phyloP scores from a whole-genome alignment of 2,113 vertebrate species.

The Pluvianellus socialis region DNA sequence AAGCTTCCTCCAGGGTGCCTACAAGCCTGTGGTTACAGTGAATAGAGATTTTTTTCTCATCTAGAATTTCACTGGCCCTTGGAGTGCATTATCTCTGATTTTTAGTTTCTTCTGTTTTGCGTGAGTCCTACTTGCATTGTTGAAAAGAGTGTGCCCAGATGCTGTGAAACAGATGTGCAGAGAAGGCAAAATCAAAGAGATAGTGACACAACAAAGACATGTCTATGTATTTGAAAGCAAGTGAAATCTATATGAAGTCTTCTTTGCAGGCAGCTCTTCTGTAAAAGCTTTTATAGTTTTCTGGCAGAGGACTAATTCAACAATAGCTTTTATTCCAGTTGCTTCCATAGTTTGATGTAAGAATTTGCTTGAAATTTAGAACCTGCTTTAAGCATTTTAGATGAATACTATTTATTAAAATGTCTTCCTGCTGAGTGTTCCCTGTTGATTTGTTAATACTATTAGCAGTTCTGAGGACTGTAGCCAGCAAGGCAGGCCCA shows the following conservation, averaged over 20 bases:
- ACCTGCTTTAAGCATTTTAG: background rate
- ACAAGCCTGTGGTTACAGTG: background rate
- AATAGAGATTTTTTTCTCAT: background rate
- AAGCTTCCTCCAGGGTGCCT: background rate
- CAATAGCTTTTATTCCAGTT: background rate
- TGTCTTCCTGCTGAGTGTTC: background rate
- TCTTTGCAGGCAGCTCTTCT: background rate
- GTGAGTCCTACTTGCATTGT: background rate
- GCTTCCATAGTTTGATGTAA: background rate
- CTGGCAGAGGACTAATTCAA: background rate
- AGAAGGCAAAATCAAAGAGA: background rate
- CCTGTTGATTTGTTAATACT: background rate
- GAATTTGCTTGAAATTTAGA: background rate
- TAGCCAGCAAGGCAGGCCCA: background rate
- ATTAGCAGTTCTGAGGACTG: background rate
- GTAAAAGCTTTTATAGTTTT: background rate
- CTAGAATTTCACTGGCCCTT: background rate
- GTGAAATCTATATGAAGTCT: background rate
- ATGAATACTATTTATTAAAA: background rate
- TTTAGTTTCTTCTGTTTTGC: slow-evolving; percentile 13
- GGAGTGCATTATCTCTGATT: slow-evolving; percentile 2
- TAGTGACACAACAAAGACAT: slow-evolving; percentile 3
- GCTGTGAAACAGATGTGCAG: background rate
- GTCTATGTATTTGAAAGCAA: background rate
- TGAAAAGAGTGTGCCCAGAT: slow-evolving; percentile 13